Evolutionary conservation across 2,888 invertebrate genomes (phyloP).

Genomic region (Tricholauxania praeusta): DNA sequence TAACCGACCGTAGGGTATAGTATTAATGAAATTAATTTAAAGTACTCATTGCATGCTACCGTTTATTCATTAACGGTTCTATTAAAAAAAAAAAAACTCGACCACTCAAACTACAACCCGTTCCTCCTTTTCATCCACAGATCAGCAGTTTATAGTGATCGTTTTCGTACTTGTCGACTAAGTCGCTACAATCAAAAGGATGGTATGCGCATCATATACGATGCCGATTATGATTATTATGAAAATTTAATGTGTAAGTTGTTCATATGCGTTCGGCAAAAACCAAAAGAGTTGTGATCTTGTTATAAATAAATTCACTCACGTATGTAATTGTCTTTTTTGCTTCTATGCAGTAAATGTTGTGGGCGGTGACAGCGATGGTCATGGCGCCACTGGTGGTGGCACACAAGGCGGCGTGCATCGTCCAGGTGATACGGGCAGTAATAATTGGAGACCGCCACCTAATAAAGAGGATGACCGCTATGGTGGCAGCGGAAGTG

Average conservation of each 20-base stretch:
- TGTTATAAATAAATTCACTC: not conserved
- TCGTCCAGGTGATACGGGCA: conserved; percentile 59
- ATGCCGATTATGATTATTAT: conserved; percentile 93
- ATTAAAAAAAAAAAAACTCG: no score
- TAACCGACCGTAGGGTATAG: no score
- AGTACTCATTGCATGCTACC: no score
- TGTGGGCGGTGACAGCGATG: conserved; percentile 62
- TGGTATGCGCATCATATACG: conserved; percentile 88
- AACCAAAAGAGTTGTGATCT: not conserved
- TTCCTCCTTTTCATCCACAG: conserved; percentile 64
- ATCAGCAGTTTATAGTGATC: conserved; percentile 89
- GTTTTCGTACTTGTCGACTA: conserved; percentile 85
- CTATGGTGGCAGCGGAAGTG: conserved; percentile 66
- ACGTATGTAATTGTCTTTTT: not conserved
- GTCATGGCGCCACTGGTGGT: conserved; percentile 52
- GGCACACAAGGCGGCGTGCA: conserved; percentile 52
- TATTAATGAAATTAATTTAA: no score
- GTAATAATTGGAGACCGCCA: conserved; percentile 63
- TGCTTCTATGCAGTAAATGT: conserved; percentile 63
- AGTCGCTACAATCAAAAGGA: conserved; percentile 89
- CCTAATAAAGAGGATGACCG: conserved; percentile 70
- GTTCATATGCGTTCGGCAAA: conserved; percentile 8
- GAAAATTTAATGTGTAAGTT: conserved; percentile 92
- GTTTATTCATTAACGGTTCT: no score
- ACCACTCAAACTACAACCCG: no score